Percentiles rank a stretch among this genome's conserved stretches.
phyloP scores from a whole-genome alignment of 2,797 vertebrate genomes.

The Sebastes glaucus region DNA sequence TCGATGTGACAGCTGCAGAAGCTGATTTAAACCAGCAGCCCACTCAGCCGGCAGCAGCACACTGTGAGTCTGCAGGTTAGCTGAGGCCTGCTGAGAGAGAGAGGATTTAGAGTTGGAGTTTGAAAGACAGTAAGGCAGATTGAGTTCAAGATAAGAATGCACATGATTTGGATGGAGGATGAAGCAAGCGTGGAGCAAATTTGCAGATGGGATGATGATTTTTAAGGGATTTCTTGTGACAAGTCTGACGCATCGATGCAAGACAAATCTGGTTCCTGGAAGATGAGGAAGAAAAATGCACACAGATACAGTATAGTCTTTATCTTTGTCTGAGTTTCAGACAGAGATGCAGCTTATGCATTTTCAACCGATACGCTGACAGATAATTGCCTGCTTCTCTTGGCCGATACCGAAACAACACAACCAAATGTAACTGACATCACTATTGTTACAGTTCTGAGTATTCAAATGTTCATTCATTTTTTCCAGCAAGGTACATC shows the following conservation, averaged over 20 bases:
- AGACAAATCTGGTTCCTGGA: not conserved
- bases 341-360: too few species aligned
- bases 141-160: not conserved
- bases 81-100: not conserved
- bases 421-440: too few species aligned
- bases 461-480: too few species aligned
- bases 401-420: too few species aligned
- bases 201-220: not conserved
- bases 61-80: not conserved
- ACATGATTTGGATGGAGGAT: not conserved
- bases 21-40: slow-evolving; percentile 10
- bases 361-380: too few species aligned
- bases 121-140: not conserved
- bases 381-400: too few species aligned
- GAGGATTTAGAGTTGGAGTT: not conserved
- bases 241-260: not conserved
- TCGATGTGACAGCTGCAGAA: not conserved
- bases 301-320: not conserved
- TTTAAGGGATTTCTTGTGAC: not conserved
- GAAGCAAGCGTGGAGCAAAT: not conserved
- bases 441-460: too few species aligned
- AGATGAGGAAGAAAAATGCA: not conserved
- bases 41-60: slow-evolving; percentile 11
- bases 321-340: not conserved
- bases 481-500: too few species aligned